Evolutionary conservation across 2,113 vertebrate genomes (phyloP).

Genomic region (Fregata magnificens): DNA sequence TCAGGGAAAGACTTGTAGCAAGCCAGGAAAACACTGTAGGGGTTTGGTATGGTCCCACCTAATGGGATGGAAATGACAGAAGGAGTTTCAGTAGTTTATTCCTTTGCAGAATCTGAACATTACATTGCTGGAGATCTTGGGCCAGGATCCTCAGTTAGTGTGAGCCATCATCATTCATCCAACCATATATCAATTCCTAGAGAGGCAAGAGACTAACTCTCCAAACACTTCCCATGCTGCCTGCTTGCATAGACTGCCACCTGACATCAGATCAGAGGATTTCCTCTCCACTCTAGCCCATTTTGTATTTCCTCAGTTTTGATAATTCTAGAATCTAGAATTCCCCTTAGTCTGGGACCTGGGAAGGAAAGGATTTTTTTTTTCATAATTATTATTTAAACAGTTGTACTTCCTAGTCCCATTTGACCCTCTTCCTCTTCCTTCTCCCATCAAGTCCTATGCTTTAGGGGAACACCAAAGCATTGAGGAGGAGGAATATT

Average conservation of each 20-base stretch:
- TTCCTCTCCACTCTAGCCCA: background rate
- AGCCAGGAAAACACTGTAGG: slow-evolving; percentile 72
- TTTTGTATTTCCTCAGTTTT: background rate
- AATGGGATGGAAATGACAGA: background rate
- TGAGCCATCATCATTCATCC: background rate
- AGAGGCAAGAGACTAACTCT: background rate
- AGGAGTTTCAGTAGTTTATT: background rate
- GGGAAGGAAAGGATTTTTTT: background rate
- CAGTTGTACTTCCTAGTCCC: background rate
- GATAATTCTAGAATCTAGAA: background rate
- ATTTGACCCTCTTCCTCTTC: background rate
- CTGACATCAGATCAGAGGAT: background rate
- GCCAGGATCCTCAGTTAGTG: background rate
- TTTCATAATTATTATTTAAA: background rate
- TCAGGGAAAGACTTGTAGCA: slow-evolving; percentile 72
- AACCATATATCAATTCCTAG: background rate
- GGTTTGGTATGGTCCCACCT: slow-evolving; percentile 75
- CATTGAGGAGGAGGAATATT: background rate
- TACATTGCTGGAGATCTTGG: background rate
- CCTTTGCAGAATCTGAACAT: background rate
- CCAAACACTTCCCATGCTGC: too few species aligned
- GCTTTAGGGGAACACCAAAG: background rate
- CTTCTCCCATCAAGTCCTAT: background rate
- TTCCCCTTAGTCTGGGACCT: background rate
- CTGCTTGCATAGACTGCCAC: background rate